phyloP scores from a whole-genome alignment of 2,888 invertebrate genomes.

The Melinopterus prodromus region DNA sequence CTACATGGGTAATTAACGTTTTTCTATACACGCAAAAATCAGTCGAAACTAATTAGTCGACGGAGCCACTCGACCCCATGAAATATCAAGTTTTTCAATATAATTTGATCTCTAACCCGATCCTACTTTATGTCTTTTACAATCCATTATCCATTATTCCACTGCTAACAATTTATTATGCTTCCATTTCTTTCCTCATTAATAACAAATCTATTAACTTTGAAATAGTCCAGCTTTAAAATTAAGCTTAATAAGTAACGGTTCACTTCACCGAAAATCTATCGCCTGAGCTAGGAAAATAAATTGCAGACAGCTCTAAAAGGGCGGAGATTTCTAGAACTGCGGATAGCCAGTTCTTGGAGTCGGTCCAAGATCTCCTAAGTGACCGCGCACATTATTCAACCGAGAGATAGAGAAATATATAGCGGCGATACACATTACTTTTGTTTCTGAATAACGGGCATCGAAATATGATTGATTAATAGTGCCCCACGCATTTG shows the following conservation, averaged over 20 bases:
- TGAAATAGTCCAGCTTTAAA: too few relatives aligned
- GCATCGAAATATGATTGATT: background rate
- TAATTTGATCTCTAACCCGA: too few relatives aligned
- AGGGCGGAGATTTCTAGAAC: background rate
- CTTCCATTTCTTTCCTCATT: too few relatives aligned
- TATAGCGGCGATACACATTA: background rate
- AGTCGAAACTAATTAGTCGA: too few relatives aligned
- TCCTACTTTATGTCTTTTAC: too few relatives aligned
- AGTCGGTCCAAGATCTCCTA: background rate
- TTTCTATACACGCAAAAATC: too few relatives aligned
- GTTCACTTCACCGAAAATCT: background rate
- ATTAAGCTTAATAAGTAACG: background rate
- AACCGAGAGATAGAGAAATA: background rate
- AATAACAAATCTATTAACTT: too few relatives aligned
- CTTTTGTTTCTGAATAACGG: background rate
- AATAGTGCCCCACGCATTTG: background rate
- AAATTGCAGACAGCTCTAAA: slow-evolving; percentile 4
- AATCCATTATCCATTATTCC: too few relatives aligned
- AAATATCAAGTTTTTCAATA: too few relatives aligned
- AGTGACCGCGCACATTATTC: background rate
- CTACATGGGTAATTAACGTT: too few relatives aligned
- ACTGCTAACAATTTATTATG: too few relatives aligned
- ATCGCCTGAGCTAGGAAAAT: background rate
- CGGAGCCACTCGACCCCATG: too few relatives aligned
- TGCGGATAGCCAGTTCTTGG: background rate